Percentiles rank a stretch among this genome's conserved stretches.
Evolutionary conservation across 2,797 vertebrate genomes (phyloP).

Genomic region (Sebastes iracundus): DNA sequence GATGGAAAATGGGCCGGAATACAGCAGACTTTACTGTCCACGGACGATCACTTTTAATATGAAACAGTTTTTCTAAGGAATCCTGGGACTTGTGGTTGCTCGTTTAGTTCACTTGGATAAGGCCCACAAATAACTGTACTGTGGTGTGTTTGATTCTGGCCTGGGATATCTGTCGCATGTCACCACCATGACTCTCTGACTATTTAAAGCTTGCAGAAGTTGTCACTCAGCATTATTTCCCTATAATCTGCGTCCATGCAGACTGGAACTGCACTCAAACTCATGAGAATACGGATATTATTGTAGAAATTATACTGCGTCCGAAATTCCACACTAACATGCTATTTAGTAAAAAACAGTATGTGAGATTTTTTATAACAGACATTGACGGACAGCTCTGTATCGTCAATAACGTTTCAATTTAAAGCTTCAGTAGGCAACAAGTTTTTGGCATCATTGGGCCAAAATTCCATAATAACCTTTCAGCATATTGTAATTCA

Average conservation of each 20-base stretch:
- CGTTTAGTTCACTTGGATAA: slow-evolving; percentile 6
- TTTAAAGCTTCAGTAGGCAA: too few relatives aligned
- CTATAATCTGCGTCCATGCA: not conserved
- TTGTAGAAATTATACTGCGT: not conserved
- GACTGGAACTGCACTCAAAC: not conserved
- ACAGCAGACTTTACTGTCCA: not conserved
- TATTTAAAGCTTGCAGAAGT: not conserved
- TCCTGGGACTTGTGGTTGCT: not conserved
- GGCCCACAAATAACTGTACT: not conserved
- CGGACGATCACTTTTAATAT: not conserved
- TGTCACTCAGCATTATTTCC: not conserved
- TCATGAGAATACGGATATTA: slow-evolving; percentile 2
- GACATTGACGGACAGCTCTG: too few relatives aligned
- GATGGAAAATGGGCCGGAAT: slow-evolving; percentile 20
- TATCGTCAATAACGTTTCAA: too few relatives aligned
- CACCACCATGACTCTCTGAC: not conserved
- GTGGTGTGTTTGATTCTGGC: not conserved
- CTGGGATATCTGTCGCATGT: not conserved
- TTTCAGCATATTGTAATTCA: too few relatives aligned
- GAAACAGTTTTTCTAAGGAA: slow-evolving; percentile 18
- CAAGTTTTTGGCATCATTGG: accelerated
- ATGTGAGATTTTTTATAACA: too few relatives aligned
- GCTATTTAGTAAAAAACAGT: too few relatives aligned
- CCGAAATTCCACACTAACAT: too few relatives aligned
- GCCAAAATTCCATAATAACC: too few relatives aligned